Base-by-base conservation (phyloP, 2,888 invertebrate genomes). In the Zelleria hepariella region DNA sequence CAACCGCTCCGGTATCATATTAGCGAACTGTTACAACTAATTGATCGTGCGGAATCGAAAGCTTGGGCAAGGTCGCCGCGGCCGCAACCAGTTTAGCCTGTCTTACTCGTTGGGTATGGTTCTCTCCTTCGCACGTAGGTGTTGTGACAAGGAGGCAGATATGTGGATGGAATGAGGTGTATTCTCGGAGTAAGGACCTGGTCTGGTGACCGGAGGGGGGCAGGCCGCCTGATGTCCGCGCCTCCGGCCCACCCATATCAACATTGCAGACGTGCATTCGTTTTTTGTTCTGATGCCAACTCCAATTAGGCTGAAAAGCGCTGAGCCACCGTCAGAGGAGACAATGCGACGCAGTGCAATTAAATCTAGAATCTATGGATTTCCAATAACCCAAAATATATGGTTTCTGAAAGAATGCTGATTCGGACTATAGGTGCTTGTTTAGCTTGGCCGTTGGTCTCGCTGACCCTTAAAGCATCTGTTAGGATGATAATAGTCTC, bases 11-110 rank as follows among this genome's bases (percentile, higher is more conserved):
- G 20, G 20, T 51, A 20, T 20, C 51, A 25, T 55, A 55, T 55
- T 55, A 55, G 32, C 55, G 27, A 27, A 55, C 55, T 21, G 55
- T 32, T 27, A 32, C 21, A 55, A 8, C 53, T 24, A 25, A 53
- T 53, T 25, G 25, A 64, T 64, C 65, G 65, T 67, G 66, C 68
- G 67, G 71, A 78, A 78, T 74, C 74, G 80, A 79, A 79, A 80
- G 79, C 78, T 68, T 66, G 60, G 32, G 64, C 78, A 80, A 80
- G 80, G 66, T 66, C 66, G 65, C 71, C 71, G 62, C 71, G 62
- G 56, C 62, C 62, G 60, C 67, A 51, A 58, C 58, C 58, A 27
- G 58, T 58, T 58, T 26, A 18, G 42, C 24, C 15, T 5, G 47
- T 47, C 32, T 21, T n/a, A 18, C 53, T 42, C 32, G 32, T 42